Percentiles rank a stretch among this genome's conserved stretches.
Evolutionary conservation across 2,888 invertebrate genomes (phyloP).

Genomic region (Petrophora chlorosata): DNA sequence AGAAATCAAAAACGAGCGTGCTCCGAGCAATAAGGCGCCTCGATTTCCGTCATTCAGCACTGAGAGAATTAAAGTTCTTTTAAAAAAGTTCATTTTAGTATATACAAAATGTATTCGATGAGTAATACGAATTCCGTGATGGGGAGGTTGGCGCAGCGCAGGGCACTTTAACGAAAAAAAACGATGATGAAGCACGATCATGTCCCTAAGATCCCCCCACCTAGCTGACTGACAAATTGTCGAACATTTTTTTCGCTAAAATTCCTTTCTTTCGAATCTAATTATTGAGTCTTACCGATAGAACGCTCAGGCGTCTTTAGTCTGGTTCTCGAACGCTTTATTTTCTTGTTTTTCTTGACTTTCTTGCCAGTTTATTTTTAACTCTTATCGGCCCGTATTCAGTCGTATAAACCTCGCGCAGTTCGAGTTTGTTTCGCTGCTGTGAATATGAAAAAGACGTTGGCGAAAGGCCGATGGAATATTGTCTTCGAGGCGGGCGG

Average conservation of each 20-base stretch:
- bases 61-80: conserved; percentile 74
- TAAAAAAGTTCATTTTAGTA: conserved; percentile 66
- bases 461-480: conserved; percentile 44
- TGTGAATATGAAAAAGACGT: conserved; percentile 53
- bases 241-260: conserved; percentile 73
- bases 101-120: conserved; percentile 66
- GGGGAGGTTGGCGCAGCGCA: conserved; percentile 50
- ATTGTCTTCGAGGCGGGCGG: conserved; percentile 45
- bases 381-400: conserved; percentile 33
- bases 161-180: conserved; percentile 70
- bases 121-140: conserved; percentile 72
- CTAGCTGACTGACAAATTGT: conserved; percentile 75
- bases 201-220: conserved; percentile 61
- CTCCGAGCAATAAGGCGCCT: conserved; percentile 70
- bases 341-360: conserved; percentile 52
- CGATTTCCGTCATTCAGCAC: conserved; percentile 69
- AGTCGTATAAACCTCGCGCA: conserved; percentile 46
- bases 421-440: conserved; percentile 48
- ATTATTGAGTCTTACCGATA: conserved; percentile 68
- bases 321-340: conserved; percentile 45
- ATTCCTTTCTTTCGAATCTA: conserved; percentile 71
- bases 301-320: conserved; percentile 53
- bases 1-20: conserved; percentile 70
- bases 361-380: conserved; percentile 47
- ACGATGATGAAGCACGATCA: conserved; percentile 78